Evolutionary conservation across 2,888 invertebrate genomes (phyloP), one percentile per base, ranked within the genome.

Genomic region (Diarsia brunnea): DNA sequence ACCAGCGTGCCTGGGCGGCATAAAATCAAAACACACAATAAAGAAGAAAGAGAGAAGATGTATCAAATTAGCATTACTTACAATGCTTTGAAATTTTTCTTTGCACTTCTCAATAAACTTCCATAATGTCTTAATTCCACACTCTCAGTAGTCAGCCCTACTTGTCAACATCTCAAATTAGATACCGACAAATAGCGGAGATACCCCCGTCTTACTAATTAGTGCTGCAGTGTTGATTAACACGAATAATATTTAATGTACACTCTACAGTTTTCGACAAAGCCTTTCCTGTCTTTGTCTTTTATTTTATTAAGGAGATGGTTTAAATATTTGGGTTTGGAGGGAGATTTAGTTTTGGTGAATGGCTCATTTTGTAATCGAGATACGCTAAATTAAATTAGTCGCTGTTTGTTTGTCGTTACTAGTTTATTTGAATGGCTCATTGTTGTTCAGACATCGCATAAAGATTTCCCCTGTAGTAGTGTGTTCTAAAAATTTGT

Each of bases 81-180:
- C 16, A 16, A 27, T 16, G 8, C 16, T 27, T 27, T 27, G 19
- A 5, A 19, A 8, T 1, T n/a, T 71, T 21, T 24, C 31, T 19
- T 12, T 12, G 1, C 38, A 19, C 16, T 4, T 7, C 4, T 19
- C 3, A 58, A 1, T 24, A 38, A 55, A 49, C 10, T 47, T 8
- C 11, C 10, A 71, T 51, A 69, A 61, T 76, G 8, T n/a, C 66
- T 49, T 4, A 79, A 75, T 73, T 84, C 69, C 86, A 63, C n/a
- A 81, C 43, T 49, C 4, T 70, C 11, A 24, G 85, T 82, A 69
- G 70, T 72, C 64, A 1, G 0, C 69, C 71, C 55, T 75, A 83
- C 82, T 82, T 89, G 91, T 90, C 91, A 89, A 86, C 89, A 87
- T 84, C 88, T 91, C 87, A 90, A 94, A 94, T 94, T 92, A 93